Percentiles rank a stretch among this genome's conserved stretches.
Evolutionary conservation across 2,888 invertebrate species (phyloP).

Genomic region (Apotomis capreana): DNA sequence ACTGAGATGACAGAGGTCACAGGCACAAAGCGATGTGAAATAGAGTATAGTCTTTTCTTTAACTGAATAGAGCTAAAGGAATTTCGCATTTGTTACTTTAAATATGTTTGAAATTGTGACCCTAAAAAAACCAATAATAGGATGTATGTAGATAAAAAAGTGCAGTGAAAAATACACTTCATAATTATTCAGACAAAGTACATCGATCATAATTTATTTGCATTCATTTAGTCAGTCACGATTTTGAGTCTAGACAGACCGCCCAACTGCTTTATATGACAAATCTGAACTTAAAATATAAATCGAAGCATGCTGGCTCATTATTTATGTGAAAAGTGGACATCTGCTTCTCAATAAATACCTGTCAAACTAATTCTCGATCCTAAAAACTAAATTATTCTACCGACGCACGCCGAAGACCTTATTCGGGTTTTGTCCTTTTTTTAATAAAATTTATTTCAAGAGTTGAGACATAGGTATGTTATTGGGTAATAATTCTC

Average conservation of each 20-base stretch:
- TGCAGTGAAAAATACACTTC: conserved; percentile 2
- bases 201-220: conserved; percentile 72
- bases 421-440: too few relatives aligned
- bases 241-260: conserved; percentile 48
- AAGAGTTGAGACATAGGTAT: too few relatives aligned
- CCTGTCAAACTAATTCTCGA: too few relatives aligned
- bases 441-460: too few relatives aligned
- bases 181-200: conserved; percentile 56
- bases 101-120: background rate
- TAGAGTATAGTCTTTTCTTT: too few relatives aligned
- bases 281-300: conserved; percentile 3
- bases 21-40: too few relatives aligned
- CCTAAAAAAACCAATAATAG: background rate
- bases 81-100: background rate
- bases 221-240: conserved; percentile 64
- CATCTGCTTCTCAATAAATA: background rate
- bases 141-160: background rate
- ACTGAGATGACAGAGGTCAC: too few relatives aligned
- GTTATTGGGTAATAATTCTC: too few relatives aligned
- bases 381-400: too few relatives aligned
- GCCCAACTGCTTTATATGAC: conserved; percentile 49
- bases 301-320: background rate
- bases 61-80: too few relatives aligned
- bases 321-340: background rate
- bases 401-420: background rate